Evolutionary conservation across 1,140 invertebrate species (phyloP).

Genomic region (Caenorhabditis inopinata): DNA sequence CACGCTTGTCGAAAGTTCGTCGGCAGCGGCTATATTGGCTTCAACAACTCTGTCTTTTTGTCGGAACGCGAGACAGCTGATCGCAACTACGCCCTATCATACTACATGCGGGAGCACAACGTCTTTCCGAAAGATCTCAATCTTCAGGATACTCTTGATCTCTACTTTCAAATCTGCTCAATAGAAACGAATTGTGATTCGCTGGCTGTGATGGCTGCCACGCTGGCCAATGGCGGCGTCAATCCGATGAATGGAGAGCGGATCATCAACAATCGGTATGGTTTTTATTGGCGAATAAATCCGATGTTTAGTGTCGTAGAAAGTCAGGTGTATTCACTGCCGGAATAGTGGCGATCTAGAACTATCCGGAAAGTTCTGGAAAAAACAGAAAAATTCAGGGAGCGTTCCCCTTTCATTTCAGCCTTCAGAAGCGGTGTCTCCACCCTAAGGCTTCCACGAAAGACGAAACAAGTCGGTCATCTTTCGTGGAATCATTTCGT

Average conservation of each 20-base stretch:
- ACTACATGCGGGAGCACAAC: conserved; percentile 94
- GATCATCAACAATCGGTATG: conserved; percentile 68
- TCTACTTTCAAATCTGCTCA: conserved; percentile 90
- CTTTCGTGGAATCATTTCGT: too few relatives aligned
- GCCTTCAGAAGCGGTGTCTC: too few relatives aligned
- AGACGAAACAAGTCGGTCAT: too few relatives aligned
- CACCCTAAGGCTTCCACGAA: too few relatives aligned
- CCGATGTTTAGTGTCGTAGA: too few relatives aligned
- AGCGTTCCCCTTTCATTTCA: too few relatives aligned
- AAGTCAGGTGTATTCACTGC: too few relatives aligned
- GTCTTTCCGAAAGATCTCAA: conserved; percentile 48
- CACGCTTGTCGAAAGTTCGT: conserved; percentile 26
- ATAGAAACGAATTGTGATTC: conserved; percentile 90
- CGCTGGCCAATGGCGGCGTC: conserved; percentile 91
- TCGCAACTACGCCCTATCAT: conserved; percentile 90
- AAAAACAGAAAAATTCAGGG: too few relatives aligned
- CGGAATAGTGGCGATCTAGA: too few relatives aligned
- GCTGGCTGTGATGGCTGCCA: conserved; percentile 80
- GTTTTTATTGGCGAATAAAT: neutral
- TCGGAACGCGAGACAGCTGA: conserved; percentile 87
- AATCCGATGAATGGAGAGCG: conserved; percentile 92
- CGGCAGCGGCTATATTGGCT: conserved; percentile 78
- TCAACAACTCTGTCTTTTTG: conserved; percentile 90
- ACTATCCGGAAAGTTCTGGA: too few relatives aligned
- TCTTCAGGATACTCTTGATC: conserved; percentile 84